Percentiles rank a stretch among this genome's conserved stretches.
Evolutionary conservation across 2,797 vertebrate genomes (phyloP).

Genomic region (Aplochiton taeniatus): DNA sequence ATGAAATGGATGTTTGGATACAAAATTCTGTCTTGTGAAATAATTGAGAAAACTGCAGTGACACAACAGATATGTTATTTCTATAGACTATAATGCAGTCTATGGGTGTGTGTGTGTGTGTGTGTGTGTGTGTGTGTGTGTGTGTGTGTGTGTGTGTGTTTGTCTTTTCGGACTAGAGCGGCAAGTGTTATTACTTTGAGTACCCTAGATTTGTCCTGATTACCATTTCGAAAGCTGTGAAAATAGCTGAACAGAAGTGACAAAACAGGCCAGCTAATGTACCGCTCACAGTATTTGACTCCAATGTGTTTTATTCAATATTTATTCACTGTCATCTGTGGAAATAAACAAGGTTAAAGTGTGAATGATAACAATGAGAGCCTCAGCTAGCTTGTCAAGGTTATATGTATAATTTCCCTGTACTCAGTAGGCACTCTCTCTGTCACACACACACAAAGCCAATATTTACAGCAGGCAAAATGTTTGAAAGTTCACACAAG

Average conservation of each 20-base stretch:
- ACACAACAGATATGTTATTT: too few species aligned
- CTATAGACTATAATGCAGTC: too few species aligned
- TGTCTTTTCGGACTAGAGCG: background rate
- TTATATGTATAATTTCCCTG: conserved; percentile 59
- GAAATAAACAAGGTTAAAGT: conserved; percentile 23
- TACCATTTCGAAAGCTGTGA: background rate
- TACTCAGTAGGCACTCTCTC: conserved; percentile 44
- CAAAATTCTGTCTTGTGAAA: too few species aligned
- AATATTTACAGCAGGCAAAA: conserved; percentile 60
- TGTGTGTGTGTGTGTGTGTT: too few species aligned
- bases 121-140: too few species aligned
- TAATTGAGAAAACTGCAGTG: too few species aligned
- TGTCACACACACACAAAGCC: conserved; percentile 52
- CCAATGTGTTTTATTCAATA: too few species aligned
- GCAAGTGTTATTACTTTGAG: too few species aligned
- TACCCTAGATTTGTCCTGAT: too few species aligned
- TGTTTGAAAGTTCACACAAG: conserved; percentile 59
- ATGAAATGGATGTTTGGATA: too few species aligned
- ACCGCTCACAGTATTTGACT: too few species aligned
- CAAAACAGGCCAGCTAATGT: background rate
- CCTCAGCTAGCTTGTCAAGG: conserved; percentile 66
- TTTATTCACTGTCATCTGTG: conserved; percentile 1
- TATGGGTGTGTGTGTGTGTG: too few species aligned
- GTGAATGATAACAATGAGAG: conserved; percentile 14
- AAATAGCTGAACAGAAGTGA: conserved; percentile 15